Base-by-base conservation (phyloP, 1,140 invertebrate genomes). In the Choristoneura fumiferana region DNA sequence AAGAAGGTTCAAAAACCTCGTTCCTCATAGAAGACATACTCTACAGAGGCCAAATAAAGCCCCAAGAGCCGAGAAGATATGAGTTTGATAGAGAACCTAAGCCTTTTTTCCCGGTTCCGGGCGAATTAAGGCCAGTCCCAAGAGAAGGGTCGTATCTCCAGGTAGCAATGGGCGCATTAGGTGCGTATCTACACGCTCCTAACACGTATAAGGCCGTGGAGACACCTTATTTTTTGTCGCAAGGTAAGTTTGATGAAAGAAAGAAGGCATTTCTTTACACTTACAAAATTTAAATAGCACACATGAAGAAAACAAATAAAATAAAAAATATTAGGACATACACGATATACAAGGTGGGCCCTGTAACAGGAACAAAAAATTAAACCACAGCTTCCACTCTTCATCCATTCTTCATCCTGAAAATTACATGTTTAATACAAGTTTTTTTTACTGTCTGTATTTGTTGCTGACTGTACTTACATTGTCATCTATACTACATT, bases 1-100 rank as follows among this genome's bases (percentile, higher is more conserved):
- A 80, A 58, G 76, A 82, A 53, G 67, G 67, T 58, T 71, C 83
- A 53, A 88, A 91, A 63, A 94, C 93, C 0, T 94, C 95, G 9
- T 95, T 95, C 82, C 89, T 96, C 60, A 95, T 96, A 67, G 94
- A 96, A 69, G 95, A 96, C 69, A 96, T 96, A 57, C 84, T 96
- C 1, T 94, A 93, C 58, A 90, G 94, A 37, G 91, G 92, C 12
- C 92, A 90, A 39, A 60, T 65, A 29, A 78, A 64, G 1, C 52
- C 70, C 4, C 76, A 76, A 39, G 69, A 76, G 14, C 72, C 80
- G 36, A 74, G 82, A 59, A 15, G 57, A 12, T 75, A 71, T 36
- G 76, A 83, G 1, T 78, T 78, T 53, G 81, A 83, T 2, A 58
- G 78, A 10, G 76, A 81, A 29, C 71, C 73, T 0, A 82, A 81